phyloP scores from a whole-genome alignment of 2,888 invertebrate species.

The Litoditis marina region DNA sequence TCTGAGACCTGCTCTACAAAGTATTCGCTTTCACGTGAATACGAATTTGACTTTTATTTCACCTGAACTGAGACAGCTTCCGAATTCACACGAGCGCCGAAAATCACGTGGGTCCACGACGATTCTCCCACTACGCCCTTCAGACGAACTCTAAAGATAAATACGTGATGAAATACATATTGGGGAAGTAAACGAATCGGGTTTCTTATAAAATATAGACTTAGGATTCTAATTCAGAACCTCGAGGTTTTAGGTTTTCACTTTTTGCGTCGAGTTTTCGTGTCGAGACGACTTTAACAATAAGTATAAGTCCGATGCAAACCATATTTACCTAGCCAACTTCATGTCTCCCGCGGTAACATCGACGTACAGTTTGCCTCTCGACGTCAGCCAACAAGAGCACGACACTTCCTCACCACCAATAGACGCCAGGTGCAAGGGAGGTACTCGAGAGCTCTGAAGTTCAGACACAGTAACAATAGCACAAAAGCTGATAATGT shows the following conservation, averaged over 20 bases:
- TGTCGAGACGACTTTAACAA: too few relatives aligned
- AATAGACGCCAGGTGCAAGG: slow-evolving; percentile 10
- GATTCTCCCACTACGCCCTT: slow-evolving; percentile 9
- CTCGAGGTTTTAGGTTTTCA: too few relatives aligned
- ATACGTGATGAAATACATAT: background rate
- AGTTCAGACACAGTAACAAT: too few relatives aligned
- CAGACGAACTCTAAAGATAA: slow-evolving; percentile 3
- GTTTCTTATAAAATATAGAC: background rate
- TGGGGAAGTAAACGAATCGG: too few relatives aligned
- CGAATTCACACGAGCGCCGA: slow-evolving; percentile 1
- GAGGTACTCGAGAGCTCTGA: background rate
- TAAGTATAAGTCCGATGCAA: too few relatives aligned
- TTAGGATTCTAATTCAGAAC: background rate
- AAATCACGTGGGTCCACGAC: slow-evolving; percentile 12
- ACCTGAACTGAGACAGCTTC: slow-evolving; percentile 10
- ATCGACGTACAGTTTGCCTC: slow-evolving; percentile 10
- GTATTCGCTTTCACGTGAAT: background rate
- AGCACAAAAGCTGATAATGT: too few relatives aligned
- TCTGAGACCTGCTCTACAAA: too few relatives aligned
- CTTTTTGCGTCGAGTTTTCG: too few relatives aligned
- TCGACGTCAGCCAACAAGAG: slow-evolving; percentile 4
- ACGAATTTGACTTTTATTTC: background rate
- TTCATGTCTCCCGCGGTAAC: background rate
- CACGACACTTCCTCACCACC: slow-evolving; percentile 10
- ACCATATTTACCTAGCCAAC: slow-evolving; percentile 10